These are phyloP conservation scores for Baronia brevicornis DNA, from an alignment of 2,888 invertebrate genomes.

Conservation along the genomic window DNA sequence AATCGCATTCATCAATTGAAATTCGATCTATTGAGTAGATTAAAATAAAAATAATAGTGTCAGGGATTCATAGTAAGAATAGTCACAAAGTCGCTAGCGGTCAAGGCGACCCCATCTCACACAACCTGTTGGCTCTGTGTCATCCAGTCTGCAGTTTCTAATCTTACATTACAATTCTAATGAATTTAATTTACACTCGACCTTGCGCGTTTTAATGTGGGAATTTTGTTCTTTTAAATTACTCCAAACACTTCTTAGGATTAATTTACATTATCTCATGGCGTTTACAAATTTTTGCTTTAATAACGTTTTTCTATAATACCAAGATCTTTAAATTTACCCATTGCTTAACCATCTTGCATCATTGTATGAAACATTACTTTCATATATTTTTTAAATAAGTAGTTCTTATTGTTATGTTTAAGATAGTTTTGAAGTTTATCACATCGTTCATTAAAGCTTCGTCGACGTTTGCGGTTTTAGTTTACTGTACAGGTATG, in stretches of 20 bases:
- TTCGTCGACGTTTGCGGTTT: conserved; percentile 8
- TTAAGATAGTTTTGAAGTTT: too few species aligned
- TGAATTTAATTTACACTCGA: conserved; percentile 18
- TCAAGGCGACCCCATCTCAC: conserved; percentile 60
- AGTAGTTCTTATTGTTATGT: too few species aligned
- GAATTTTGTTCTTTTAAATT: conserved; percentile 30
- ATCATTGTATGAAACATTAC: too few species aligned
- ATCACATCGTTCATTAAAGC: conserved; percentile 4
- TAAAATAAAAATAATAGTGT: conserved; percentile 41
- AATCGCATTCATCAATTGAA: conserved; percentile 10
- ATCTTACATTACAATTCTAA: conserved; percentile 1
- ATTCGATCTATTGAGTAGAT: conserved; percentile 21
- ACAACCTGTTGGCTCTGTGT: conserved; percentile 20
- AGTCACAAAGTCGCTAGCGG: conserved; percentile 43
- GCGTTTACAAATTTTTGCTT: conserved; percentile 28
- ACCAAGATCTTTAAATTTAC: conserved; percentile 8
- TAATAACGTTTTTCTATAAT: conserved; percentile 7
- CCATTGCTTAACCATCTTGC: neutral
- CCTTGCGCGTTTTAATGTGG: conserved; percentile 59
- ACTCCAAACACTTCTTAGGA: conserved; percentile 40
- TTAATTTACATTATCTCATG: conserved; percentile 52
- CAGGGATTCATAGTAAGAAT: conserved; percentile 51
- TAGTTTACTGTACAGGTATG: conserved; percentile 14
- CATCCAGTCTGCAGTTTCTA: conserved; percentile 14
- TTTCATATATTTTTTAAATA: too few species aligned